Conservation (phyloP, 2,113 vertebrate genomes). For the Bos javanicus region DNA sequence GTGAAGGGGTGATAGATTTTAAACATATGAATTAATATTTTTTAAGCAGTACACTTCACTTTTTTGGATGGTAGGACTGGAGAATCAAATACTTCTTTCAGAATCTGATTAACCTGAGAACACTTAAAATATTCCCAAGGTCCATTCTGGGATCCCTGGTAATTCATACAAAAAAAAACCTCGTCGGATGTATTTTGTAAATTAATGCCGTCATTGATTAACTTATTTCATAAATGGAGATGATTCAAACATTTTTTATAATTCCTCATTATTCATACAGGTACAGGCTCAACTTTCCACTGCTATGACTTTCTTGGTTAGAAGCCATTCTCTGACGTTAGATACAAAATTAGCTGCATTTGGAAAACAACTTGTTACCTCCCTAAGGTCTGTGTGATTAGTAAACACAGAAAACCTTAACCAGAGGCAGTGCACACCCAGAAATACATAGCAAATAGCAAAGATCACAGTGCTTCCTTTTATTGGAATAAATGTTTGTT, state of each 20-base stretch:
- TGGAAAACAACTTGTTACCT: slow-evolving; percentile 34
- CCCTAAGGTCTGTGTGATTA: background rate
- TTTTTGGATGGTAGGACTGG: background rate
- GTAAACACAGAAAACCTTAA: slow-evolving; percentile 44
- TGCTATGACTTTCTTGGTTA: background rate
- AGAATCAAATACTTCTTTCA: slow-evolving; percentile 8
- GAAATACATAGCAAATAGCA: slow-evolving; percentile 44
- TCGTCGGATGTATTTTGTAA: background rate
- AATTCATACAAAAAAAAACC: background rate
- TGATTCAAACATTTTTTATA: background rate
- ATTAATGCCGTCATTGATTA: background rate
- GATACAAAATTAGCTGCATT: slow-evolving; percentile 26
- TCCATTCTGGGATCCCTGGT: background rate
- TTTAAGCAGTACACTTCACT: background rate
- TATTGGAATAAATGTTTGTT: slow-evolving; percentile 54
- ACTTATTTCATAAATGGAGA: background rate
- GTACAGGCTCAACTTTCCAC: slow-evolving; percentile 5
- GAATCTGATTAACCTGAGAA: slow-evolving; percentile 5
- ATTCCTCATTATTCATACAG: background rate
- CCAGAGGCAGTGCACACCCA: background rate
- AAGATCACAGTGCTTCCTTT: slow-evolving; percentile 54
- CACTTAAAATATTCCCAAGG: background rate
- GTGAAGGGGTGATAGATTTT: background rate
- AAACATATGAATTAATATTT: background rate
- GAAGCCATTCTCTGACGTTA: background rate